Base-by-base conservation (phyloP, 2,888 invertebrate genomes). In the Trachelus iudaicus region DNA sequence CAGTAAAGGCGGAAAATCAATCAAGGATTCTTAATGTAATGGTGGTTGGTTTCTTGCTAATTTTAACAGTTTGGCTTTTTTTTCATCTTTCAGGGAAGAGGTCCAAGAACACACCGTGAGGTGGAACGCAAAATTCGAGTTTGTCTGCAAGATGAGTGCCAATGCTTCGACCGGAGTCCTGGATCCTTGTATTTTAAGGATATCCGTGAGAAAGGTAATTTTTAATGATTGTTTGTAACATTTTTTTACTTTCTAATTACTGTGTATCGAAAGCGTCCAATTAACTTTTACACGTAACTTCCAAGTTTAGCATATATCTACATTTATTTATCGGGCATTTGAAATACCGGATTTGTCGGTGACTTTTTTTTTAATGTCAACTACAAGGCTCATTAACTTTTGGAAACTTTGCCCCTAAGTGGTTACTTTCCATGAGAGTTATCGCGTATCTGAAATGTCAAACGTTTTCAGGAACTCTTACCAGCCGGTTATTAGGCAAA, bases 81-180 rank as follows among this genome's bases (percentile, higher is more conserved):
- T 56, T 23, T 56, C 85, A 88, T 91, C 12, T 94, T 93, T 12
- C 93, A 98, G 98, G 89, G 96, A 97, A 93, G 98, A 98, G 93
- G 98, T 99, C 82, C 94, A 95, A 86, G 97, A 98, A 92, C 98
- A 99, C 93, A 95, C 96, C 85, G 98, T 99, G 87, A 95, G 96
- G 92, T 99, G 99, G 98, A 95, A 96, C 92, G 96, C 96, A 81
- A 95, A 95, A 89, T 98, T 98, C 93, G 95, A 95, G 88, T 99
- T 99, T 92, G 95, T 96, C 83, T 98, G 98, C 94, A 98, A 98
- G 93, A 98, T 99, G 97, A 96, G 97, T 91, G 98, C 98, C 84
- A 98, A 97, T 93, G 97, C 98, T 73, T 96, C 96, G 87, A 98
- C 98, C 34, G 98, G 98, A 82, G 96, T 98, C 83, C 94, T 99